Evolutionary conservation across 2,888 invertebrate genomes (phyloP), one percentile per base, ranked within the genome.

Genomic region (Carabus problematicus): DNA sequence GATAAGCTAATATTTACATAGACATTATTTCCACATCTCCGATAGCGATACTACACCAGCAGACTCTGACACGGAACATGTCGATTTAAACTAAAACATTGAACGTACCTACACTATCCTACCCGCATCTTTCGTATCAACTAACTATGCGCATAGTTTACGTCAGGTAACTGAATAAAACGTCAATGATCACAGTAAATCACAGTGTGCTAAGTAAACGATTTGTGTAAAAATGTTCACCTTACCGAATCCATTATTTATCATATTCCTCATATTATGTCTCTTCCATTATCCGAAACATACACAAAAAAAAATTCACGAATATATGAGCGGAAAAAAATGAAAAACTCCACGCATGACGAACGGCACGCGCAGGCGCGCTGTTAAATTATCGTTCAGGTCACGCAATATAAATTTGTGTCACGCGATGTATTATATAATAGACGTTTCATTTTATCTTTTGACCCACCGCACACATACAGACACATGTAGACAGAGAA

Each of bases 371-470:
- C 66, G 42, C 29, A 29, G 29, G 29, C 18, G 56, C 12, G 12
- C 56, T 39, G 56, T 56, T 39, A 56, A 58, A 64, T 56, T 64
- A 66, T 49, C 4, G 64, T 55, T 52, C 47, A 19, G 54, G 45
- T 49, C 67, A 67, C 67, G 67, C 67, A 42, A 67, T 60, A 42
- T 52, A 42, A 67, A 67, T 66, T 59, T 63, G 59, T 67, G 67
- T 67, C 67, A 67, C 60, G 67, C 67, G 67, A 67, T 60, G 54
- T 67, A 67, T 67, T 67, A 64, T 64, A 64, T 64, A 67, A 67
- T 54, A 67, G 67, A 67, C 67, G 59, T 60, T 67, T 60, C 60
- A 52, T 60, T 67, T 60, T 60, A 60, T 67, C 67, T 64, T 14
- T 61, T 8, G 29, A 52, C 9, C 9, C 52, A 16, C 29, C 29